A percentile compares a stretch with the other conserved stretches of the same genome.
These are phyloP conservation scores for Halichoeres trimaculatus DNA, from an alignment of 2,113 vertebrate species.

Conservation along the genomic window DNA sequence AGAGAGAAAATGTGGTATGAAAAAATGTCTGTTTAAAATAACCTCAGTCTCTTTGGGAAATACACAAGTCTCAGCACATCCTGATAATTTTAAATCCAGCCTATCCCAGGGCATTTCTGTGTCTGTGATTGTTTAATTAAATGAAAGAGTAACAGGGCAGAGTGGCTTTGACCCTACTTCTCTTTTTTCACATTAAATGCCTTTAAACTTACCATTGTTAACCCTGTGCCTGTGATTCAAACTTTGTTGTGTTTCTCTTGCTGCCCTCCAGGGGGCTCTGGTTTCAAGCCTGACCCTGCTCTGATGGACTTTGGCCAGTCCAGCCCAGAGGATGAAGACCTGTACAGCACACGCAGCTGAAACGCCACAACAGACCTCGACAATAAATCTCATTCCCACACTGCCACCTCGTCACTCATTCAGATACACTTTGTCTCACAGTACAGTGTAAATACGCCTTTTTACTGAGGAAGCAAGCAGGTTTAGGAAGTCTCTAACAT, in stretches of 20 bases:
- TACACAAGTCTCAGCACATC: not conserved
- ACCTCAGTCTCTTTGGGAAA: not conserved
- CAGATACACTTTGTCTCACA: conserved; percentile 12
- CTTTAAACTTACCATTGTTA: not conserved
- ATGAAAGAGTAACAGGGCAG: too few species aligned
- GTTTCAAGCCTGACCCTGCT: conserved; percentile 83
- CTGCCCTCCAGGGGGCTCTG: conserved; percentile 67
- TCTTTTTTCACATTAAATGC: not conserved
- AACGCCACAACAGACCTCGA: not conserved
- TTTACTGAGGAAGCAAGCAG: conserved; percentile 17
- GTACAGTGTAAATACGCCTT: conserved; percentile 29
- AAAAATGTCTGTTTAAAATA: not conserved
- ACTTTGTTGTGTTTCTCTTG: conserved; percentile 48
- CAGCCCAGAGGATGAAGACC: conserved; percentile 88
- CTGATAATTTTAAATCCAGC: not conserved
- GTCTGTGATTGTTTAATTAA: not conserved
- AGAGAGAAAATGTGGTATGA: not conserved
- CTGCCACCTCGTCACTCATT: conserved; percentile 34
- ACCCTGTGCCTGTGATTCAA: conserved; percentile 2
- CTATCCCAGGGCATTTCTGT: not conserved
- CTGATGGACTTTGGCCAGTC: conserved; percentile 91
- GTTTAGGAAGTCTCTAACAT: conserved; percentile 24
- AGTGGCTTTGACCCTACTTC: not conserved
- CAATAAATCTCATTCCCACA: conserved; percentile 34
- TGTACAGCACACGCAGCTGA: conserved; percentile 93